These are phyloP conservation scores for Neoaliturus tenellus DNA, from an alignment of 2,888 invertebrate species.

Conservation along the genomic window DNA sequence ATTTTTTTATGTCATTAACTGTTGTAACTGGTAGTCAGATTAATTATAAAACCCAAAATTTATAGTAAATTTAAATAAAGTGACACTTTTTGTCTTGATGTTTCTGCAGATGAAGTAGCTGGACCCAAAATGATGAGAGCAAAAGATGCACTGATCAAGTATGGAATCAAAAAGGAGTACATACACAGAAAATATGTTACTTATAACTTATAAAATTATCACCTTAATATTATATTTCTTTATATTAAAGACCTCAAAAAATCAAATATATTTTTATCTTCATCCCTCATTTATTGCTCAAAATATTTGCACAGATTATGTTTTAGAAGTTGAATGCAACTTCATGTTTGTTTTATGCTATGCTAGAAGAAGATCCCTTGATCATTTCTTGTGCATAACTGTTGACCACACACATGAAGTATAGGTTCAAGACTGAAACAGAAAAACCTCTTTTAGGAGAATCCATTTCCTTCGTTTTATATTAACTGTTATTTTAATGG, in stretches of 20 bases:
- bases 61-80: too few relatives aligned
- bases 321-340: background rate
- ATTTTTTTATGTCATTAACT: too few relatives aligned
- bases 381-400: slow-evolving; percentile 3
- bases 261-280: background rate
- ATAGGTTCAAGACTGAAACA: background rate
- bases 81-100: background rate
- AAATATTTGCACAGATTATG: background rate
- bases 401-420: background rate
- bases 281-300: background rate
- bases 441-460: background rate
- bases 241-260: background rate
- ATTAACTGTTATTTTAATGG: too few relatives aligned
- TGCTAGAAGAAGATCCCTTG: background rate
- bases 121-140: background rate
- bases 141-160: background rate
- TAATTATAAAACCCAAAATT: too few relatives aligned
- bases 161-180: background rate
- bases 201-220: background rate
- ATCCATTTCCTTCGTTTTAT: too few relatives aligned
- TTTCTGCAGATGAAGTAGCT: background rate
- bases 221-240: background rate
- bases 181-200: background rate
- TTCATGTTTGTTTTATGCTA: background rate
- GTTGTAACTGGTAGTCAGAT: too few relatives aligned